Conservation (phyloP, 2,888 invertebrate genomes). For the Drosophila aldrichi region DNA sequence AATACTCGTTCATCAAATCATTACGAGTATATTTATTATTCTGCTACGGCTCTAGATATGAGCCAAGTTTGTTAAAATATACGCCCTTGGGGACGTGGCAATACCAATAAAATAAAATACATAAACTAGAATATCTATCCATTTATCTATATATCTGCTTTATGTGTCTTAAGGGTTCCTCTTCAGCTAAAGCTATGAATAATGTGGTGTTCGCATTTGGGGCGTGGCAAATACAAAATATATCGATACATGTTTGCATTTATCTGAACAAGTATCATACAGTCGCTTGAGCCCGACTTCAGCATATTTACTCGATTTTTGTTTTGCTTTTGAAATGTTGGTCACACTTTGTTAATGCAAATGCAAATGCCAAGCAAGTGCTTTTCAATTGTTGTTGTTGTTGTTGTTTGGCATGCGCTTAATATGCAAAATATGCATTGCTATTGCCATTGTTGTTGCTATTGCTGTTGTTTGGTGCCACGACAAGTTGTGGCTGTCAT, state of each 20-base stretch:
- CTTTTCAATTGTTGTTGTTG: constrained; percentile 43
- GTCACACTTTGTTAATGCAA: constrained; percentile 41
- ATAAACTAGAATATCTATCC: not conserved
- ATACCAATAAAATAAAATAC: not conserved
- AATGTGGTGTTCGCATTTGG: not conserved
- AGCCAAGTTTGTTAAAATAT: not conserved
- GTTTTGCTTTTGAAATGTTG: constrained; percentile 29
- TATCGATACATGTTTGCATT: not conserved
- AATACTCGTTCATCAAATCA: not conserved
- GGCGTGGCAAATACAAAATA: not conserved
- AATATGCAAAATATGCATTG: constrained; percentile 64
- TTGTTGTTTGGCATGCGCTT: constrained; percentile 52
- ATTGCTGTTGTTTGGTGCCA: constrained; percentile 26
- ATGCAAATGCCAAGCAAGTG: constrained; percentile 54
- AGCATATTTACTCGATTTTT: not conserved
- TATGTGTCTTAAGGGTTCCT: not conserved
- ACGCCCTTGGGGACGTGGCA: not conserved
- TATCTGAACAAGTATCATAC: not conserved
- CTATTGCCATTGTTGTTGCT: constrained; percentile 22
- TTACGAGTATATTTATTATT: not conserved
- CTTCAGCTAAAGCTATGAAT: not conserved
- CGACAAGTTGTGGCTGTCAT: constrained; percentile 60
- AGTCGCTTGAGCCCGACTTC: not conserved
- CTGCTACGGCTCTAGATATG: not conserved
- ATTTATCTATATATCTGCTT: not conserved